Percentiles rank a stretch among this genome's conserved stretches.
These are phyloP conservation scores for Macrobrachium rosenbergii DNA, from an alignment of 1,140 invertebrate species.

Conservation along the genomic window DNA sequence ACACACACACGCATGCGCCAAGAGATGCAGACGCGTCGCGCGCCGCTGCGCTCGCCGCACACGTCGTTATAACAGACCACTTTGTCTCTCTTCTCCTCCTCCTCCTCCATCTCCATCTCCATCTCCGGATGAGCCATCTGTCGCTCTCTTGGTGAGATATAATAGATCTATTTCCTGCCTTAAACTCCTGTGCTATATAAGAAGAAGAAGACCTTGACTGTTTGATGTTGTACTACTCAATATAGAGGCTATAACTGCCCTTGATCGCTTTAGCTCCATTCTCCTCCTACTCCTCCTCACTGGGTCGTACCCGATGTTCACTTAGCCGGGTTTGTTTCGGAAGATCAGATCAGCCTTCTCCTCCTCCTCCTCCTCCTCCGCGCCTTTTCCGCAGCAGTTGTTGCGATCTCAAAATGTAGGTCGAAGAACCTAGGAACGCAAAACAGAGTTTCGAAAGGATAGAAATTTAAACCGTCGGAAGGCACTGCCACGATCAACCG, in stretches of 20 bases:
- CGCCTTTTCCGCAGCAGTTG: too few species aligned
- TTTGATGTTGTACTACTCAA: slow-evolving; percentile 55
- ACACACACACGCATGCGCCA: too few species aligned
- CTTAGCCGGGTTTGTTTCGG: slow-evolving; percentile 53
- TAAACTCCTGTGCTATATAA: slow-evolving; percentile 49
- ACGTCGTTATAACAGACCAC: too few species aligned
- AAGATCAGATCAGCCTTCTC: too few species aligned
- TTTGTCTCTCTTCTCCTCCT: slow-evolving; percentile 43
- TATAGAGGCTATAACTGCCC: slow-evolving; percentile 57
- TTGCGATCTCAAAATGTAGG: too few species aligned
- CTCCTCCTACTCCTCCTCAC: too few species aligned
- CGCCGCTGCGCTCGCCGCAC: too few species aligned
- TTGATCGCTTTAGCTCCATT: slow-evolving; percentile 50
- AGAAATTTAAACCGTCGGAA: slow-evolving; percentile 19
- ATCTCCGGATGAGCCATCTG: background rate
- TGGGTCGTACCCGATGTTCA: slow-evolving; percentile 52
- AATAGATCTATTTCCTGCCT: slow-evolving; percentile 58
- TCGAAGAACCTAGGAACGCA: too few species aligned
- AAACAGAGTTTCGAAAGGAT: too few species aligned
- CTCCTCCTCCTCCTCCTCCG: too few species aligned
- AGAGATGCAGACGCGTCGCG: too few species aligned
- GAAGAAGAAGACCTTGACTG: slow-evolving; percentile 59
- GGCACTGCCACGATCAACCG: slow-evolving; percentile 40
- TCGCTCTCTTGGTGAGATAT: slow-evolving; percentile 40
- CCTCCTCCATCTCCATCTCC: slow-evolving; percentile 36